A percentile compares a stretch with the other conserved stretches of the same genome.
Conservation (phyloP, 2,113 vertebrate genomes). For the Odontophorus gujanensis region DNA sequence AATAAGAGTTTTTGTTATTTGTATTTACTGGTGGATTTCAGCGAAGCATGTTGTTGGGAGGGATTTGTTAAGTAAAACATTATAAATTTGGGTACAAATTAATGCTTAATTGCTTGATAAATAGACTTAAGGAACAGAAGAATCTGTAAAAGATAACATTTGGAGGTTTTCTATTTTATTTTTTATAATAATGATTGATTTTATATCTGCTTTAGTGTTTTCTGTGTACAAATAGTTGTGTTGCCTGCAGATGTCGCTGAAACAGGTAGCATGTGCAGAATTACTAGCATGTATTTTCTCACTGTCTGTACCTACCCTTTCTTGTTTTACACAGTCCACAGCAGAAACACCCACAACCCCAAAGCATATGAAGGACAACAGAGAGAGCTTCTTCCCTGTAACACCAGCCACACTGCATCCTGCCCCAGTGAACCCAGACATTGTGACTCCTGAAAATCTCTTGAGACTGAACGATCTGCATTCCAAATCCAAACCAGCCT, state of each 20-base stretch:
- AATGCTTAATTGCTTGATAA: background rate
- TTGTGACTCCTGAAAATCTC: slow-evolving; percentile 61
- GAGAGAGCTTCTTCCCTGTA: slow-evolving; percentile 89
- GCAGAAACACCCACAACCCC: slow-evolving; percentile 91
- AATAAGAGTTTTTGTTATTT: background rate
- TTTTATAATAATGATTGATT: background rate
- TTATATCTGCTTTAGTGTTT: background rate
- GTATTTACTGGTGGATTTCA: background rate
- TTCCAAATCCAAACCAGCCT: slow-evolving; percentile 76
- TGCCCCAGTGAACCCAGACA: slow-evolving; percentile 62
- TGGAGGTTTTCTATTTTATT: background rate
- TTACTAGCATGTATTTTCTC: background rate
- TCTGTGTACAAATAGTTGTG: background rate
- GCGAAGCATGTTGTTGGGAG: background rate
- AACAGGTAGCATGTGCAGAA: background rate
- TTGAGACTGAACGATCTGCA: slow-evolving; percentile 80
- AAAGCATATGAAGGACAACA: slow-evolving; percentile 89
- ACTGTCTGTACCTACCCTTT: background rate
- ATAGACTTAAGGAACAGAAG: background rate
- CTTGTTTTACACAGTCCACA: slow-evolving; percentile 71
- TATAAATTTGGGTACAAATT: background rate
- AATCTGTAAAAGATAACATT: background rate
- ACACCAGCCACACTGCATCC: slow-evolving; percentile 71
- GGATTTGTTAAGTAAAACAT: slow-evolving; percentile 14
- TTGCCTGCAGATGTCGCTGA: background rate